Evolutionary conservation across 2,113 vertebrate genomes (phyloP), one percentile per base, ranked within the genome.

Genomic region (Acrocephalus kingi): DNA sequence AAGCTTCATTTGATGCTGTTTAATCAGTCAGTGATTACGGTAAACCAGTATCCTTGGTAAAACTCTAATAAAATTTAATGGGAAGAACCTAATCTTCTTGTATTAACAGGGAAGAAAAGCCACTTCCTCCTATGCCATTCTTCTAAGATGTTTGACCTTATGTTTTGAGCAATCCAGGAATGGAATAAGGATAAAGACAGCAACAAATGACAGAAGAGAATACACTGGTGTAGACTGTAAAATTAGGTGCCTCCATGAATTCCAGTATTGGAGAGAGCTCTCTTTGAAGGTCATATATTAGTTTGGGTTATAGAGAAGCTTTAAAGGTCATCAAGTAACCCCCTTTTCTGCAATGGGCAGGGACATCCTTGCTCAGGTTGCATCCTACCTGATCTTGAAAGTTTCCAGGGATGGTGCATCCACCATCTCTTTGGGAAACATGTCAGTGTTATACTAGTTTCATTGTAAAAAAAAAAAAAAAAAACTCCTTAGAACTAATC

Each of bases 241-340:
- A 76, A 41, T 27, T 28, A 66, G 16, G 23, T 21, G 21, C 11
- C 3, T 85, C 58, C 21, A 27, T 31, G 22, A 73, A 45, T 22
- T 52, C 6, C 22, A 49, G 3, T 0, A 3, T 8, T 19, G 31
- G 85, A 63, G 1, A 62, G 8, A 73, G 28, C 3, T 59, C 41
- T 52, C 13, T 45, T 35, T 31, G 15, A 7, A 69, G 3, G 31
- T 41, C 28, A 39, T 6, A 13, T 20, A 22, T 9, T 31, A n/a
- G 9, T 58, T 81, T 37, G 18, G 9, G 6, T 75, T 68, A 23
- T n/a, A 75, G 37, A 52, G 46, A 28, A n/a, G 13, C 7, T 82
- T 67, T 89, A 46, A 61, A n/a, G 6, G 10, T 59, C 20, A 24
- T 39, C 19, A 23, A 71, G 39, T n/a, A 14, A 59, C 4, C 7